Base-by-base conservation (phyloP, 2,113 vertebrate species). In the Hemiprocne comata region DNA sequence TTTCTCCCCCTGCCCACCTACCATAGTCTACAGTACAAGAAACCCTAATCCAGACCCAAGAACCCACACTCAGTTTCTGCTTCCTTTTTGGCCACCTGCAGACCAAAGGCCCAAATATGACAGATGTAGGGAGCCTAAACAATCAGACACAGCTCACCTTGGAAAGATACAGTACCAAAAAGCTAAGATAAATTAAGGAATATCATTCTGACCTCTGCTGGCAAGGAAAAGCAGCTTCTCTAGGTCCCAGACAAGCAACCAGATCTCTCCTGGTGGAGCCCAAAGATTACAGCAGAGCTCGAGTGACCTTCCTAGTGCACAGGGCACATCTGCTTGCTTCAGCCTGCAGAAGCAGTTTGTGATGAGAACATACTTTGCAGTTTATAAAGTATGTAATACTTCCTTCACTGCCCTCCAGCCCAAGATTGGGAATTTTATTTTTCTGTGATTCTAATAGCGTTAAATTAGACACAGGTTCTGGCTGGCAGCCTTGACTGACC, bases 401-500 rank as follows among this genome's bases (percentile, higher is more conserved):
- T 75, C 44, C 74, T 31, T 55, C 1, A 0, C 65, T 50, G n/a
- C 54, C 83, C 87, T 86, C 71, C 61, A 88, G 76, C 51, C 86
- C 0, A 3, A 82, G 60, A 93, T 5, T 5, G 29, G 5, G 3
- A 40, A 51, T 42, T 94, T 90, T 75, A 65, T 86, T 92, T 91
- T 95, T 70, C 92, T 91, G 31, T 54, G 38, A 95, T 88, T 92
- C 64, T 82, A 96, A 86, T 8, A 46, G 85, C 16, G 2, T 18
- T 12, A 51, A 88, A 97, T 94, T 92, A 93, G 88, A 95, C 58
- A 82, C 83, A 93, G 85, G 92, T 81, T 94, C 89, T 95, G 91
- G 89, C 94, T 95, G 65, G 75, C 69, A 97, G 94, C 95, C 79
- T 69, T 38, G 58, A 64, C 72, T 94, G 96, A 96, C 95, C 97